Evolutionary conservation across 2,797 vertebrate genomes (phyloP).

Genomic region (Phalloptychus januarius): DNA sequence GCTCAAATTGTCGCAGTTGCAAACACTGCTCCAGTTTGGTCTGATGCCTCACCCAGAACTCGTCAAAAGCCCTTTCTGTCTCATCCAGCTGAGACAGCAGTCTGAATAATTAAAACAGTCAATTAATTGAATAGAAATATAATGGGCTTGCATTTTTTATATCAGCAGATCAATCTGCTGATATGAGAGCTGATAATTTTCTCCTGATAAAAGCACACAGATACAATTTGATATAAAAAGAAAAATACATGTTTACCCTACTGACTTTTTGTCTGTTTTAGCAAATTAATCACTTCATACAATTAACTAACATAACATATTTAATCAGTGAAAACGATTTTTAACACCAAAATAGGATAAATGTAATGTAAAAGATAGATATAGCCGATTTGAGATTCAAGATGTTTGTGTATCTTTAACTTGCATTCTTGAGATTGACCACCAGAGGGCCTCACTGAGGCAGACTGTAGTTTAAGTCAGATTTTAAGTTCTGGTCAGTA

Average conservation of each 20-base stretch:
- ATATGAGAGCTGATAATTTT: neutral
- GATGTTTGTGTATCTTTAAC: neutral
- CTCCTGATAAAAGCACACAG: neutral
- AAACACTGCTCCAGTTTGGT: conserved; percentile 95
- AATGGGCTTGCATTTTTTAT: neutral
- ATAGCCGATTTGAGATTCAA: neutral
- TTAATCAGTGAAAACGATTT: neutral
- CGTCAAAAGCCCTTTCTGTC: conserved; percentile 92
- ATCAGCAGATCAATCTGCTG: neutral
- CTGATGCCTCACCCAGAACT: conserved; percentile 94
- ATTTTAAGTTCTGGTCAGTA: neutral
- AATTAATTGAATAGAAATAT: neutral
- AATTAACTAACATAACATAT: neutral
- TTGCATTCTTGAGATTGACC: neutral
- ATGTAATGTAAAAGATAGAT: neutral
- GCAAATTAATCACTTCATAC: neutral
- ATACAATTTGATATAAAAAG: neutral
- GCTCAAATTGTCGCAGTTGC: conserved; percentile 91
- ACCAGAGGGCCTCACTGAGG: neutral
- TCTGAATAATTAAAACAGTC: conserved; percentile 76
- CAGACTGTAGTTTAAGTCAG: neutral
- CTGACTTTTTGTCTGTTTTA: neutral
- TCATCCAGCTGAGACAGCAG: conserved; percentile 92
- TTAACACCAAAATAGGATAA: neutral
- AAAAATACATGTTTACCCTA: neutral